Conservation (phyloP, 2,797 vertebrate genomes). For the Australoheros facetus region DNA sequence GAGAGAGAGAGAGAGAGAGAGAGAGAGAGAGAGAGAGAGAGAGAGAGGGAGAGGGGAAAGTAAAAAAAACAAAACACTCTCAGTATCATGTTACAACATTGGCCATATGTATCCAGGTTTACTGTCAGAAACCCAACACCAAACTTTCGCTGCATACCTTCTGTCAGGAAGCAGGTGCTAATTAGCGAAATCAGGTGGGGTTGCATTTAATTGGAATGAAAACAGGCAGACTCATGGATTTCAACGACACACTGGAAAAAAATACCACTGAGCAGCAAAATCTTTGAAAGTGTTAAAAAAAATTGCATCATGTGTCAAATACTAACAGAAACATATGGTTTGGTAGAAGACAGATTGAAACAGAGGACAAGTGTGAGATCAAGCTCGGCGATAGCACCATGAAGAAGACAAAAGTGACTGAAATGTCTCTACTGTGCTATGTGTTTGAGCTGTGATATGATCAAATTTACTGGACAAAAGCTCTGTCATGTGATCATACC, state of each 20-base stretch:
- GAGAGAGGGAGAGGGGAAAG: not conserved
- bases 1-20: not conserved
- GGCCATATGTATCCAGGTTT: not conserved
- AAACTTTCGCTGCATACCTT: not conserved
- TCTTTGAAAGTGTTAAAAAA: conserved; percentile 20
- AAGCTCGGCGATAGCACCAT: conserved; percentile 5
- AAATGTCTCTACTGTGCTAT: not conserved
- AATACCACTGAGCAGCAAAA: not conserved
- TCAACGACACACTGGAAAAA: not conserved
- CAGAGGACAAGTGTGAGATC: conserved; percentile 1
- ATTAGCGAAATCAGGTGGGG: conserved; percentile 29
- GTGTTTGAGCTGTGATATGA: not conserved
- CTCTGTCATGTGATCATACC: not conserved
- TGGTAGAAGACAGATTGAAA: conserved; percentile 22
- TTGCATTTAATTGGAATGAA: conserved; percentile 21
- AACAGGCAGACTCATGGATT: not conserved
- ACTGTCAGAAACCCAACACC: not conserved
- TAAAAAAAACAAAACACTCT: not conserved
- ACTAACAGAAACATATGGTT: conserved; percentile 21
- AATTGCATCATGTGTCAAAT: conserved; percentile 5
- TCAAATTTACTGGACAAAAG: not conserved
- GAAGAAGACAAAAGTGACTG: not conserved
- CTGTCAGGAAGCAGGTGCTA: not conserved
- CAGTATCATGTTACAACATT: not conserved
- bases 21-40: not conserved